phyloP scores from a whole-genome alignment of 2,797 vertebrate species.

The Helicolenus hilgendorfi region DNA sequence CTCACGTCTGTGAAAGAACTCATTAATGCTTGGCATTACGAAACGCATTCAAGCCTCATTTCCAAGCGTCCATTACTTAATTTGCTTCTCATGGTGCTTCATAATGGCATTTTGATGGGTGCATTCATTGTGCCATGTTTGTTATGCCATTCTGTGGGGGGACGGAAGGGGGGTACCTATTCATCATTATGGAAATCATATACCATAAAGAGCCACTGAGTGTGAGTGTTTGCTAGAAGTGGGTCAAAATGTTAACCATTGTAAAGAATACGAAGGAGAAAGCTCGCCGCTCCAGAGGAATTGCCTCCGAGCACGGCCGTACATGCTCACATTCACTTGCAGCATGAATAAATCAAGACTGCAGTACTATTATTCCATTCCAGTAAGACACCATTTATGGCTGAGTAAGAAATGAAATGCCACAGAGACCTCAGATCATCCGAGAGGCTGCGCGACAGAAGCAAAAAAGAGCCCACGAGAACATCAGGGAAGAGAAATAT shows the following conservation, averaged over 20 bases:
- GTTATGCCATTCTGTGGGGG: constrained; percentile 40
- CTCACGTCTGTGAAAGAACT: constrained; percentile 43
- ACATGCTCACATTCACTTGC: constrained; percentile 66
- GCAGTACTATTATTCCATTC: constrained; percentile 74
- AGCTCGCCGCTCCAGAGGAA: constrained; percentile 48
- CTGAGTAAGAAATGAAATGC: constrained; percentile 79
- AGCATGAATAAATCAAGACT: constrained; percentile 83
- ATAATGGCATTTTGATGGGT: constrained; percentile 71
- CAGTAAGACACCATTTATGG: constrained; percentile 76
- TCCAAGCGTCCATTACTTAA: constrained; percentile 71
- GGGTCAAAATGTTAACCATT: constrained; percentile 77
- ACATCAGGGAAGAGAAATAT: constrained; percentile 56
- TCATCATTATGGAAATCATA: constrained; percentile 75
- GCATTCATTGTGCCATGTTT: constrained; percentile 62
- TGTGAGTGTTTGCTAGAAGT: constrained; percentile 64
- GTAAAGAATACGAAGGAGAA: constrained; percentile 59
- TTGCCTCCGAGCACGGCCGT: constrained; percentile 34
- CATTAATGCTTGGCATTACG: constrained; percentile 56
- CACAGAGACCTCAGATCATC: constrained; percentile 77
- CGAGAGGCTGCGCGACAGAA: constrained; percentile 41
- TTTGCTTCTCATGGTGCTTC: constrained; percentile 49
- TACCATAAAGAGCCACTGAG: constrained; percentile 46
- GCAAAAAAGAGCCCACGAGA: constrained; percentile 64
- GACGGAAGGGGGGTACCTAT: background rate
- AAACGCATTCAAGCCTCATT: constrained; percentile 60